phyloP scores from a whole-genome alignment of 2,113 vertebrate genomes.

The Xiphophorus maculatus region DNA sequence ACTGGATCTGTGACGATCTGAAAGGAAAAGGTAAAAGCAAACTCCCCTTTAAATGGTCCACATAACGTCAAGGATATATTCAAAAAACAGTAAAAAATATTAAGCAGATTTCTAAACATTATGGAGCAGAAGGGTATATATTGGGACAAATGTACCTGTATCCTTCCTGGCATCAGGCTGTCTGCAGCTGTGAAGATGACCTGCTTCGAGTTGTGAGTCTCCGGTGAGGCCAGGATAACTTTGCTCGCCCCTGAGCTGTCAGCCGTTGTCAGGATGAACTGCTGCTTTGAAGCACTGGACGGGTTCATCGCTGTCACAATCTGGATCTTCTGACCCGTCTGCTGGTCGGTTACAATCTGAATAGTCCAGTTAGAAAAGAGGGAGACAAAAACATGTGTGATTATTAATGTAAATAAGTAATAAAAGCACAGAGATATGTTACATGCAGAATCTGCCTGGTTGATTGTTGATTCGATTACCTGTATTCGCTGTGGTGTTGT shows the following conservation, averaged over 20 bases:
- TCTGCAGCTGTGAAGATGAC: constrained; percentile 95
- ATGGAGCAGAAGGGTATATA: neutral
- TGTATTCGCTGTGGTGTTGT: constrained; percentile 92
- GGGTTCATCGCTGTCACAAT: constrained; percentile 95
- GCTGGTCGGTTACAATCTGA: constrained; percentile 97
- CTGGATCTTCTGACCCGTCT: constrained; percentile 97
- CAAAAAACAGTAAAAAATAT: constrained; percentile 1
- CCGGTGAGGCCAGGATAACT: constrained; percentile 92
- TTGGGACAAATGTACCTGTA: constrained; percentile 84
- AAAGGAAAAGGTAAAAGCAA: constrained; percentile 28
- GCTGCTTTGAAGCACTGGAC: constrained; percentile 88
- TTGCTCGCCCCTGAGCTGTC: constrained; percentile 92
- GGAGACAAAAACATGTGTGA: neutral
- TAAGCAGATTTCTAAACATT: neutral
- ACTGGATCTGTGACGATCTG: constrained; percentile 97
- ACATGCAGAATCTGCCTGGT: neutral
- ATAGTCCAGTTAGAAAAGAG: neutral
- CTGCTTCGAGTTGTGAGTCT: constrained; percentile 89
- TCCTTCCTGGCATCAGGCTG: constrained; percentile 91
- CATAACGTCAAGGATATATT: neutral
- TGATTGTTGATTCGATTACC: constrained; percentile 78
- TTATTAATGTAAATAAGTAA: neutral
- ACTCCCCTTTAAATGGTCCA: neutral
- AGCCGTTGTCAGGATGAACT: constrained; percentile 94
- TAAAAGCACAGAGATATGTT: neutral